These are phyloP conservation scores for Blennius ocellaris DNA, from an alignment of 2,113 vertebrate species.

Conservation along the genomic window DNA sequence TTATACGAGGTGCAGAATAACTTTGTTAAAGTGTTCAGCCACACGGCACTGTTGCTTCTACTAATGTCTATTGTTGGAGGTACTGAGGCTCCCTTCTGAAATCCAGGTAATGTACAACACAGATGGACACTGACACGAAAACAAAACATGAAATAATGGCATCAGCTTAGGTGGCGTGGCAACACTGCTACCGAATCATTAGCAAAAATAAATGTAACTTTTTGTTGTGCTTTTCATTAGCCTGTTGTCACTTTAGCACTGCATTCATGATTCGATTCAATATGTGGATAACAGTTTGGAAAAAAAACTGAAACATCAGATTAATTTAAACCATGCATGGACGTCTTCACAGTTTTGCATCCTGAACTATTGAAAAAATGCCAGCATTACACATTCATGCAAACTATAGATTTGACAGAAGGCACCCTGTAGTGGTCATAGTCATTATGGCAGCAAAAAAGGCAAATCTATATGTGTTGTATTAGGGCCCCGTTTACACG, in stretches of 20 bases:
- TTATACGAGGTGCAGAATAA: constrained; percentile 52
- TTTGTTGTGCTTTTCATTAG: constrained; percentile 69
- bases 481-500: no score
- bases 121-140: constrained; percentile 11
- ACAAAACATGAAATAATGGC: constrained; percentile 4
- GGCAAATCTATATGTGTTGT: no score
- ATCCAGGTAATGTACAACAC: constrained; percentile 14
- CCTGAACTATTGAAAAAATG: no score
- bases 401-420: no score
- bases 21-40: constrained; percentile 45
- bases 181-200: constrained; percentile 10
- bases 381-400: no score
- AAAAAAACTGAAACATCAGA: neutral
- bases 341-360: no score
- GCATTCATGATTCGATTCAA: neutral
- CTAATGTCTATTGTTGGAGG: constrained; percentile 26
- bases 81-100: constrained; percentile 1
- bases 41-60: constrained; percentile 2
- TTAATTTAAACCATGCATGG: no score
- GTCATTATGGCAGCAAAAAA: no score
- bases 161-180: neutral
- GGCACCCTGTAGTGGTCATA: no score
- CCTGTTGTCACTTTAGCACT: constrained; percentile 26
- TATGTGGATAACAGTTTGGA: constrained; percentile 1
- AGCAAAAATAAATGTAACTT: constrained; percentile 24